Percentiles rank a stretch among this genome's conserved stretches.
These are phyloP conservation scores for Avahi laniger DNA, from an alignment of 2,797 vertebrate genomes.

Conservation along the genomic window DNA sequence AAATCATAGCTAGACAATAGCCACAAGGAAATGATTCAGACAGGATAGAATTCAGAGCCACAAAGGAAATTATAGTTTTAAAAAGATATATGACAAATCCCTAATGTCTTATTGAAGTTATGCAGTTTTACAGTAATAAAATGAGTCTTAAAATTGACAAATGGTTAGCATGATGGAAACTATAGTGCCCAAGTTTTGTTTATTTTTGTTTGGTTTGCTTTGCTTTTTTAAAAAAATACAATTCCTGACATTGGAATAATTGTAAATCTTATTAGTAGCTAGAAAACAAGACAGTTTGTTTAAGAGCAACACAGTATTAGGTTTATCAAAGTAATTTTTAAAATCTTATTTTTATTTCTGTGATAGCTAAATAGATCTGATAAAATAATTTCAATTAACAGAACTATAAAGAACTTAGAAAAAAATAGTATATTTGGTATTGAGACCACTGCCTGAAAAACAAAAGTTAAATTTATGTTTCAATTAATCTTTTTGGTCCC, in stretches of 20 bases:
- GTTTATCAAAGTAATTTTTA: not conserved
- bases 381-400: not conserved
- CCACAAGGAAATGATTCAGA: not conserved
- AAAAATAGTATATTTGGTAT: not conserved
- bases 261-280: not conserved
- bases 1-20: not conserved
- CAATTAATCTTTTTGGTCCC: not conserved
- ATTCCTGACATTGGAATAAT: not conserved
- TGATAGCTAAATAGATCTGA: not conserved
- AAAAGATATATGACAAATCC: not conserved
- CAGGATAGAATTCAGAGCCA: not conserved
- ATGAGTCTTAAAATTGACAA: not conserved
- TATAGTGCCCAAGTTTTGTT: not conserved
- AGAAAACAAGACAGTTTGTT: not conserved
- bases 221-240: not conserved
- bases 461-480: constrained; percentile 3
- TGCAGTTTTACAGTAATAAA: not conserved
- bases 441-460: not conserved
- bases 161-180: not conserved
- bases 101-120: not conserved
- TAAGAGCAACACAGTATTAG: not conserved
- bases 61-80: not conserved
- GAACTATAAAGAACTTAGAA: not conserved
- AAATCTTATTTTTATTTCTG: not conserved
- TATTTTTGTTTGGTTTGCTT: not conserved